phyloP scores from a whole-genome alignment of 1,140 invertebrate species.

The Heliconius congener region DNA sequence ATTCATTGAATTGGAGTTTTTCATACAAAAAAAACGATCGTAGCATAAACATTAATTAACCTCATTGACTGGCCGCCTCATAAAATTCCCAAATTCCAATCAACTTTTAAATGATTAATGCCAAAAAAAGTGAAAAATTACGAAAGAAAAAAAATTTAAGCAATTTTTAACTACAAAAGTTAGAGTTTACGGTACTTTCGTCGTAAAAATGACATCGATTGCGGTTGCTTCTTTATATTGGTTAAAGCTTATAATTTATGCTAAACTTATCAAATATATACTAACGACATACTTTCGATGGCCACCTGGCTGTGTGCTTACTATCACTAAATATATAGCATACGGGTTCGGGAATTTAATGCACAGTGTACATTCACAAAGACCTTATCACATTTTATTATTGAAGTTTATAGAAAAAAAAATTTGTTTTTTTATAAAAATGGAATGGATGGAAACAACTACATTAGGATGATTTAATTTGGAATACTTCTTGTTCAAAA shows the following conservation, averaged over 20 bases:
- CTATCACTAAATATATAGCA: slow-evolving; percentile 35
- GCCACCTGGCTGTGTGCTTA: slow-evolving; percentile 26
- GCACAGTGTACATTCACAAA: background rate
- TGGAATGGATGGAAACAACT: no score
- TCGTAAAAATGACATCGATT: slow-evolving; percentile 32
- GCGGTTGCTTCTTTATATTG: slow-evolving; percentile 22
- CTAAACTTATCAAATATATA: slow-evolving; percentile 40
- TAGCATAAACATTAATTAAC: background rate
- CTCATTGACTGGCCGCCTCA: background rate
- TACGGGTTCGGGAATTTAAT: slow-evolving; percentile 24
- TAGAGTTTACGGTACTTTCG: slow-evolving; percentile 31
- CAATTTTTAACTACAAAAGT: slow-evolving; percentile 27
- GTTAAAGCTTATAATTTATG: slow-evolving; percentile 36
- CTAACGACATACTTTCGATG: slow-evolving; percentile 38
- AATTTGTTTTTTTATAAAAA: no score
- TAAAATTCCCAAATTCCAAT: background rate
- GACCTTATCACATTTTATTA: no score
- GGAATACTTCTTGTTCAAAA: no score
- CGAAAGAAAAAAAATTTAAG: slow-evolving; percentile 9
- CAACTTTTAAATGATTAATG: slow-evolving; percentile 8
- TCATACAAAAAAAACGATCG: background rate
- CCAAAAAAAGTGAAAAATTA: background rate
- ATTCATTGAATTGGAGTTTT: background rate
- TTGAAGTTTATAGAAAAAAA: no score
- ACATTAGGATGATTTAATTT: no score